A percentile compares a stretch with the other conserved stretches of the same genome.
Evolutionary conservation across 2,113 vertebrate genomes (phyloP).

Genomic region (Chaetorhynchus papuensis): DNA sequence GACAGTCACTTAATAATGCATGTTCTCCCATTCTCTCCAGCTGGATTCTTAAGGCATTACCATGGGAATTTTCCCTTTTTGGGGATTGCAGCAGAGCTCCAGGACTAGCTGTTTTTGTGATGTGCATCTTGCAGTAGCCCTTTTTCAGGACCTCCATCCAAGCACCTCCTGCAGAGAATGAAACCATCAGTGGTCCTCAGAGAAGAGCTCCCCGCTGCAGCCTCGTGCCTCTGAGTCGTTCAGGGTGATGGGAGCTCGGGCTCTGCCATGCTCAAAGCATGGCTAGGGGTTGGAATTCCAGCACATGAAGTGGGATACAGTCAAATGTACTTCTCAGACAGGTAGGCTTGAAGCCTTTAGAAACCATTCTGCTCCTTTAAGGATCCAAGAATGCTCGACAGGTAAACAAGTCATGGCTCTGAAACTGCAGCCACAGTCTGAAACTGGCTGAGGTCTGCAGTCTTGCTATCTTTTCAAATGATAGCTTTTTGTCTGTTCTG

Average conservation of each 20-base stretch:
- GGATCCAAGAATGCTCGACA: accelerated
- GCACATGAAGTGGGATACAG: neutral
- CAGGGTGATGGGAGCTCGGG: neutral
- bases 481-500: neutral
- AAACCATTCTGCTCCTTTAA: neutral
- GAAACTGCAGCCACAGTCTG: neutral
- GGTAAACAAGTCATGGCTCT: neutral
- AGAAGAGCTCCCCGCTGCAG: neutral
- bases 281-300: neutral
- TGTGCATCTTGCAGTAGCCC: neutral
- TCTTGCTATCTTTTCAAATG: neutral
- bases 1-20: neutral
- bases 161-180: neutral
- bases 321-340: neutral
- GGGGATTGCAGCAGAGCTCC: neutral
- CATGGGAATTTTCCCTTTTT: constrained; percentile 15
- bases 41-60: neutral
- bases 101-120: neutral
- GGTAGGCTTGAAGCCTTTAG: neutral
- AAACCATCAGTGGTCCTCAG: neutral
- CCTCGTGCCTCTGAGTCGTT: neutral
- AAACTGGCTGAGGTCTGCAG: neutral
- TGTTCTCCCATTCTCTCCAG: neutral
- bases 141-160: neutral
- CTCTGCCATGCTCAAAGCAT: neutral